A percentile compares a stretch with the other conserved stretches of the same genome.
Evolutionary conservation across 2,797 vertebrate genomes (phyloP).

Genomic region (Pseudochirops corinnae): DNA sequence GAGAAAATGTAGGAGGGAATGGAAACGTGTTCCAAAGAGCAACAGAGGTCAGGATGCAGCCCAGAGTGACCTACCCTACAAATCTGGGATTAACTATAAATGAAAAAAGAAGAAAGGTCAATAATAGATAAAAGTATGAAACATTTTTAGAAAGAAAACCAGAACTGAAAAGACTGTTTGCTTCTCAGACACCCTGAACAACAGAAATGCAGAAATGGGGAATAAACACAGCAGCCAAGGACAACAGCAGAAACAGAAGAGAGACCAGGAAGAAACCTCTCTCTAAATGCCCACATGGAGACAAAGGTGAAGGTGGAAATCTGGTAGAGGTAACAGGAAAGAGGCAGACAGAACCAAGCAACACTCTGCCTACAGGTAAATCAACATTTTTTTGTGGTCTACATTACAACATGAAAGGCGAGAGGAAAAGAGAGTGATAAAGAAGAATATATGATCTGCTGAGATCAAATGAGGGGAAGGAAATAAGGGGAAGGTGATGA

Average conservation of each 20-base stretch:
- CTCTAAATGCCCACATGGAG: background rate
- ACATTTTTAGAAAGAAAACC: background rate
- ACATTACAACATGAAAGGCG: background rate
- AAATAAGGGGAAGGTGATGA: background rate
- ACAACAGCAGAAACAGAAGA: background rate
- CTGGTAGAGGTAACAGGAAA: background rate
- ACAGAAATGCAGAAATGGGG: background rate
- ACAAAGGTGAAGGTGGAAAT: background rate
- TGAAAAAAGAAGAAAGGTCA: background rate
- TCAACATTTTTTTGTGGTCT: background rate
- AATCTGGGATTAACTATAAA: background rate
- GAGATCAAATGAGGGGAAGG: background rate
- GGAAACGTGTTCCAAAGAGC: background rate
- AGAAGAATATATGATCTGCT: background rate
- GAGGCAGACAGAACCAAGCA: background rate
- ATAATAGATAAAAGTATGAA: background rate
- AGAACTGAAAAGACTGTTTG: background rate
- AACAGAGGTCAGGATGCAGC: background rate
- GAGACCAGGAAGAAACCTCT: background rate
- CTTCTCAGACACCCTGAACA: background rate
- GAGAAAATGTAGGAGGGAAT: background rate
- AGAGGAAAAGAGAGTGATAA: too few species aligned
- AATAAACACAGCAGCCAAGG: background rate
- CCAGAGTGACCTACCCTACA: background rate
- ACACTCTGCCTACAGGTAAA: background rate